Base-by-base conservation (phyloP, 2,113 vertebrate genomes). In the Atherinomorus stipes region DNA sequence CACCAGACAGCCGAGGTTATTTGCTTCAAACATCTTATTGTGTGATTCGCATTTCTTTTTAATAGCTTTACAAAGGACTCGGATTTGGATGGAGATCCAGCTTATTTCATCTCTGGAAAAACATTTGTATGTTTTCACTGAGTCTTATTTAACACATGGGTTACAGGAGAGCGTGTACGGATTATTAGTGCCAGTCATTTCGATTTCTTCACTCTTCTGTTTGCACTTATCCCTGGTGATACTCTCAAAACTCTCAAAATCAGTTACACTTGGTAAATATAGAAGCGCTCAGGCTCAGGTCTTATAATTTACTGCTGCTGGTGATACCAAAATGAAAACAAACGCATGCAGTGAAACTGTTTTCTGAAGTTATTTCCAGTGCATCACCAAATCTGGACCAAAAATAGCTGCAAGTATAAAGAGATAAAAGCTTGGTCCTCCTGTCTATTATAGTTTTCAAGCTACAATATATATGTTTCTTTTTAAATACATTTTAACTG, bases 91-190 rank as follows among this genome's bases (percentile, higher is more conserved):
- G 12, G 8, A 42, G 13, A 42, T 13, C 12, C 12, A 11, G 42
- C 42, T 44, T 4, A 44, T 15, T 44, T 2, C 42, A 44, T 5
- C 42, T 44, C 11, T 44, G 42, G 42, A 44, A 2, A 44, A 15
- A 22, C n/a, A 37, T 52, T 3, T 31, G n/a, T 0, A 12, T n/a
- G 21, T 74, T 28, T 21, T 0, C 18, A 13, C 0, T 18, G 0
- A 64, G 16, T 45, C 25, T 67, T 10, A 49, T 40, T 4, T 47
- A 53, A 49, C 21, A 44, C 44, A 51, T 51, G 9, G 53, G 15
- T 1, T 31, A 31, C 0, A 23, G 21, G 37, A 7, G 34, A 44
- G 19, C 21, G 18, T 59, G 19, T 18, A 7, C 28, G 26, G 25
- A 44, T 11, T 19, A 53, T 49, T 44, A 61, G 52, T 11, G 34